These are phyloP conservation scores for Spialia ferax DNA, from an alignment of 2,888 invertebrate species.

Conservation along the genomic window DNA sequence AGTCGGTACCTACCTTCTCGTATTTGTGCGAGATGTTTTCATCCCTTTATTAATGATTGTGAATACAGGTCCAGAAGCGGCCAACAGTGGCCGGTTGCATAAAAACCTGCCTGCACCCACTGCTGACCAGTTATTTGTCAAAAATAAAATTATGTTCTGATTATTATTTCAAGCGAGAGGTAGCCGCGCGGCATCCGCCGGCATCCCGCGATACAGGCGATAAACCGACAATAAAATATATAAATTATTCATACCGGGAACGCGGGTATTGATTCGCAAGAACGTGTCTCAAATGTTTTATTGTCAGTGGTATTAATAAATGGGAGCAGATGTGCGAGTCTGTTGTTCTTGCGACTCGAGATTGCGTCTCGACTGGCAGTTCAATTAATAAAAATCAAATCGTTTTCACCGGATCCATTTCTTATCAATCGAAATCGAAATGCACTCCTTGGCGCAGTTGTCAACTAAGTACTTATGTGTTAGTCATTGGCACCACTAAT, in stretches of 20 bases:
- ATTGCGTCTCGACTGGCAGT: slow-evolving; percentile 66
- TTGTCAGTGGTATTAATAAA: slow-evolving; percentile 78
- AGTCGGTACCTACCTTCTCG: no score
- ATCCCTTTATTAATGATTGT: slow-evolving; percentile 4
- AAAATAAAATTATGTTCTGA: slow-evolving; percentile 83
- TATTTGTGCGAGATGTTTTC: background rate
- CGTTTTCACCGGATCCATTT: slow-evolving; percentile 48
- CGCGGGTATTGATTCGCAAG: slow-evolving; percentile 82
- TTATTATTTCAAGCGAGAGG: slow-evolving; percentile 76
- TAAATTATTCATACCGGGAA: slow-evolving; percentile 81
- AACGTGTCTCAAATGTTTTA: slow-evolving; percentile 86
- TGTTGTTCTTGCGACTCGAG: slow-evolving; percentile 61
- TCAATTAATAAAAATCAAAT: slow-evolving; percentile 79
- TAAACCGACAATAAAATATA: slow-evolving; percentile 84
- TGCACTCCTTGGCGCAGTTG: background rate
- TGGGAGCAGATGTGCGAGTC: slow-evolving; percentile 75
- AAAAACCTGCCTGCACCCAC: slow-evolving; percentile 67
- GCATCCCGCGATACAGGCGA: slow-evolving; percentile 72
- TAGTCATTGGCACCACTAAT: slow-evolving; percentile 22
- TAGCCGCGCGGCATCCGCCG: slow-evolving; percentile 63
- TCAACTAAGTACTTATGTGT: slow-evolving; percentile 13
- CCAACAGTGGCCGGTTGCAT: slow-evolving; percentile 53
- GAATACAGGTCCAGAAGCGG: slow-evolving; percentile 25
- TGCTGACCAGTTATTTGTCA: slow-evolving; percentile 81
- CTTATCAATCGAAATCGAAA: slow-evolving; percentile 10